A percentile compares a stretch with the other conserved stretches of the same genome.
These are phyloP conservation scores for Aramus guarauna DNA, from an alignment of 2,113 vertebrate genomes.

Conservation along the genomic window DNA sequence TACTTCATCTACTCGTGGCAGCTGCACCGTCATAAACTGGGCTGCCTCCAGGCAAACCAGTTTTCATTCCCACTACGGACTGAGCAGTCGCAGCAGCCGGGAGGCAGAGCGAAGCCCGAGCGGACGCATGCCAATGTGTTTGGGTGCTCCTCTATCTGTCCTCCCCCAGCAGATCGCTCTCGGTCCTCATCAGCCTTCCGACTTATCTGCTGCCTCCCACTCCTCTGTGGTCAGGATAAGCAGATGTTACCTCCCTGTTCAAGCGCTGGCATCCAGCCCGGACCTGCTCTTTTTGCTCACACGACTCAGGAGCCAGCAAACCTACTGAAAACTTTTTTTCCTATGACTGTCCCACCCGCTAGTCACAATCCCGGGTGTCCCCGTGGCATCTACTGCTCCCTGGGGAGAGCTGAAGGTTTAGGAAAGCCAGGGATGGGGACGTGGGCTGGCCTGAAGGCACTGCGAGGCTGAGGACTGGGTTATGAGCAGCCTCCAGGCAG, in stretches of 20 bases:
- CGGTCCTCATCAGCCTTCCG: not conserved
- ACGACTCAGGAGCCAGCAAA: not conserved
- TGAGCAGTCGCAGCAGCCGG: not conserved
- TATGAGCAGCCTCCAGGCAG: not conserved
- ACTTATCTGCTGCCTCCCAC: slow-evolving; percentile 11
- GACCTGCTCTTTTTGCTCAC: not conserved
- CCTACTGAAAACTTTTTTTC: not conserved
- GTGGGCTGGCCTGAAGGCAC: not conserved
- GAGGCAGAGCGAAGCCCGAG: not conserved
- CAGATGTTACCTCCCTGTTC: not conserved
- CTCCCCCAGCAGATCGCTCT: not conserved
- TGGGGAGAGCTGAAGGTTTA: accelerated
- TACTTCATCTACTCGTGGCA: not conserved
- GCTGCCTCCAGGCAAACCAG: not conserved
- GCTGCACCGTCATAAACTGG: not conserved
- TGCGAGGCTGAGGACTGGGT: not conserved
- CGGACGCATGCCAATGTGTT: accelerated
- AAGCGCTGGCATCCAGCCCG: not conserved
- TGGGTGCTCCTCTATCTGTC: slow-evolving; percentile 4
- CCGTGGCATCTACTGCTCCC: not conserved
- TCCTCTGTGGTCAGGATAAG: not conserved
- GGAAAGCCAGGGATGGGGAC: not conserved
- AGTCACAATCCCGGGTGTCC: accelerated
- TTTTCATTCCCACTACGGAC: not conserved
- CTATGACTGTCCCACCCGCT: not conserved